Percentiles rank a stretch among this genome's conserved stretches.
Evolutionary conservation across 2,113 vertebrate species (phyloP).

Genomic region (Capreolus pygargus): DNA sequence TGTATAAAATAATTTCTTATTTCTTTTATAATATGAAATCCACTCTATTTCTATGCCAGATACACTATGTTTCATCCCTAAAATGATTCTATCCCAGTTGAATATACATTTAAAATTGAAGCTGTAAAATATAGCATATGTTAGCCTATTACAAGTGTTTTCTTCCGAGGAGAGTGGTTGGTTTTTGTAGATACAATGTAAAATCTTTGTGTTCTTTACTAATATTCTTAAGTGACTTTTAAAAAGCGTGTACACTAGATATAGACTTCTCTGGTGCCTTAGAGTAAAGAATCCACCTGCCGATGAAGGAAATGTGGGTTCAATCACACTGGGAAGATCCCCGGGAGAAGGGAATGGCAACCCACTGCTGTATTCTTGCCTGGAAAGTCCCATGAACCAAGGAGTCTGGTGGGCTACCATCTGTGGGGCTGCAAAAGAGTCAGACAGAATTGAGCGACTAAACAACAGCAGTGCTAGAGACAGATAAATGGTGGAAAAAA

Average conservation of each 20-base stretch:
- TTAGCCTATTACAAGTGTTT: background rate
- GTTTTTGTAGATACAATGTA: background rate
- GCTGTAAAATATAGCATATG: slow-evolving; percentile 19
- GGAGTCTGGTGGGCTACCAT: background rate
- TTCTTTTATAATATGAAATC: slow-evolving; percentile 69
- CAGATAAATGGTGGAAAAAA: background rate
- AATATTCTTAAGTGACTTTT: background rate
- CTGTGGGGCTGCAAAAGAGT: background rate
- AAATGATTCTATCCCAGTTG: slow-evolving; percentile 43
- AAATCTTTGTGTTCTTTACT: background rate
- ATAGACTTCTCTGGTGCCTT: background rate
- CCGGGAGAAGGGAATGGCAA: background rate
- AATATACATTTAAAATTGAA: slow-evolving; percentile 48
- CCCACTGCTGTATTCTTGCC: background rate
- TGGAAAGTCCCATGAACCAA: background rate
- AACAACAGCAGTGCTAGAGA: background rate
- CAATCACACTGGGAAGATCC: background rate
- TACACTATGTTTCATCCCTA: slow-evolving; percentile 43
- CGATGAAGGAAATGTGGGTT: background rate
- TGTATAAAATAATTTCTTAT: slow-evolving; percentile 48
- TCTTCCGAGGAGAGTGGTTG: background rate
- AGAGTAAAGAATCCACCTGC: background rate
- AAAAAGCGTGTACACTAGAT: background rate
- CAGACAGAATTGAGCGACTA: background rate
- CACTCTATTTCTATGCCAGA: background rate